phyloP scores from a whole-genome alignment of 2,888 invertebrate genomes.

The Tipula lateralis region DNA sequence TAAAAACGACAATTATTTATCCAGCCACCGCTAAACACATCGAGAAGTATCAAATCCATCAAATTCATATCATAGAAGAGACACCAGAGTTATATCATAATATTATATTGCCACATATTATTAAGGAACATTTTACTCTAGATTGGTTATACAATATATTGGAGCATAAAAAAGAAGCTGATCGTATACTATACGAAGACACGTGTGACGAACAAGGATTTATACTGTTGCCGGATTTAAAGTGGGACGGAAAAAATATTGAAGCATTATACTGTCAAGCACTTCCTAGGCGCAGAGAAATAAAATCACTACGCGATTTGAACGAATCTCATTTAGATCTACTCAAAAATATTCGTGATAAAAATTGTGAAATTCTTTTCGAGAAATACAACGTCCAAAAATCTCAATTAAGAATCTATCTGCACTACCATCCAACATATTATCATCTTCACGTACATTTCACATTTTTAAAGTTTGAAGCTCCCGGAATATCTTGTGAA shows the following conservation, averaged over 20 bases:
- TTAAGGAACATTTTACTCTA: conserved; percentile 67
- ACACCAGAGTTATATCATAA: conserved; percentile 74
- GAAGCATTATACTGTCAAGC: conserved; percentile 83
- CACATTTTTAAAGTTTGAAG: conserved; percentile 71
- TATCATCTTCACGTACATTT: conserved; percentile 96
- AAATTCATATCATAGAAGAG: conserved; percentile 73
- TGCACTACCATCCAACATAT: conserved; percentile 96
- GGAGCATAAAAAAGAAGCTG: conserved; percentile 83
- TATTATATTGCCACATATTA: conserved; percentile 72
- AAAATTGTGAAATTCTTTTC: conserved; percentile 69
- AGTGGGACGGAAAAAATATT: conserved; percentile 80
- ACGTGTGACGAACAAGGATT: conserved; percentile 71
- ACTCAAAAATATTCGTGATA: conserved; percentile 71
- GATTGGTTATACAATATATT: conserved; percentile 98
- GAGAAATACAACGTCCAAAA: conserved; percentile 68
- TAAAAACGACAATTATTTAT: conserved; percentile 85
- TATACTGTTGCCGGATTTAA: conserved; percentile 86
- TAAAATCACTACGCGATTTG: conserved; percentile 83
- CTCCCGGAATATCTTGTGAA: conserved; percentile 77
- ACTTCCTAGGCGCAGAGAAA: conserved; percentile 64
- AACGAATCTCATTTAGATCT: conserved; percentile 71
- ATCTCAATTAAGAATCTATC: conserved; percentile 72
- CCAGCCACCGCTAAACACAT: conserved; percentile 93
- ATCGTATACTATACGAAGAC: conserved; percentile 81
- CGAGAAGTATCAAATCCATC: conserved; percentile 73